Conservation (phyloP, 2,888 invertebrate genomes). For the Dolichomitus sp. region DNA sequence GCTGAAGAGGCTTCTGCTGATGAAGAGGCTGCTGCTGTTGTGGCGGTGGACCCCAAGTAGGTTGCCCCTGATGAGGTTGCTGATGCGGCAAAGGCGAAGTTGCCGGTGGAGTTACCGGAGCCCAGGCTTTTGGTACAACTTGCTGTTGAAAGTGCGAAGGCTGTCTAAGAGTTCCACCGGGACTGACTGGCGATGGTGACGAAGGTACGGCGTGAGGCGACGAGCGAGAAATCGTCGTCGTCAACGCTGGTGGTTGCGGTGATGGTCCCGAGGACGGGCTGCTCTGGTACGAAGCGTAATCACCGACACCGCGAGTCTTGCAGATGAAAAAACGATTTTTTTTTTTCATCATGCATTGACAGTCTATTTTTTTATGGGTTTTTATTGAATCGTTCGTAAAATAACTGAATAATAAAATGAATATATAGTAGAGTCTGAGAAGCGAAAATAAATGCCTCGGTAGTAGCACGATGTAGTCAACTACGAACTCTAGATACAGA, state of each 20-base stretch:
- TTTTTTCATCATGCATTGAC: not conserved
- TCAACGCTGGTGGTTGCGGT: constrained; percentile 74
- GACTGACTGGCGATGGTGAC: constrained; percentile 80
- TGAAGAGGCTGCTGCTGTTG: constrained; percentile 65
- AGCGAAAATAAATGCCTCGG: constrained; percentile 41
- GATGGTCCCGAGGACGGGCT: constrained; percentile 80
- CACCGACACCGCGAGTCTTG: constrained; percentile 83
- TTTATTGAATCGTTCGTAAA: not conserved
- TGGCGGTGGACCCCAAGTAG: constrained; percentile 41
- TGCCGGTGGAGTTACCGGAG: constrained; percentile 87
- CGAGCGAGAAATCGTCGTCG: constrained; percentile 69
- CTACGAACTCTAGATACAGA: constrained; percentile 50
- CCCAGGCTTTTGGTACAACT: constrained; percentile 83
- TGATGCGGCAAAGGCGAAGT: constrained; percentile 80
- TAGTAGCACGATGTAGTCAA: constrained; percentile 70
- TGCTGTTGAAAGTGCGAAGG: constrained; percentile 80
- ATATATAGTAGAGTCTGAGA: constrained; percentile 16
- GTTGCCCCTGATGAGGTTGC: constrained; percentile 53
- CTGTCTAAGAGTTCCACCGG: constrained; percentile 82
- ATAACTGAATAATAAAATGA: not conserved
- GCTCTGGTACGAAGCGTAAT: constrained; percentile 81
- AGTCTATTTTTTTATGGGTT: not conserved
- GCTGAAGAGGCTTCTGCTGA: constrained; percentile 38
- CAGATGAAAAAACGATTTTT: constrained; percentile 23
- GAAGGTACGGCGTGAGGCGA: constrained; percentile 73